Percentiles rank a stretch among this genome's conserved stretches.
Conservation (phyloP, 2,113 vertebrate genomes). For the Cettia cetti region DNA sequence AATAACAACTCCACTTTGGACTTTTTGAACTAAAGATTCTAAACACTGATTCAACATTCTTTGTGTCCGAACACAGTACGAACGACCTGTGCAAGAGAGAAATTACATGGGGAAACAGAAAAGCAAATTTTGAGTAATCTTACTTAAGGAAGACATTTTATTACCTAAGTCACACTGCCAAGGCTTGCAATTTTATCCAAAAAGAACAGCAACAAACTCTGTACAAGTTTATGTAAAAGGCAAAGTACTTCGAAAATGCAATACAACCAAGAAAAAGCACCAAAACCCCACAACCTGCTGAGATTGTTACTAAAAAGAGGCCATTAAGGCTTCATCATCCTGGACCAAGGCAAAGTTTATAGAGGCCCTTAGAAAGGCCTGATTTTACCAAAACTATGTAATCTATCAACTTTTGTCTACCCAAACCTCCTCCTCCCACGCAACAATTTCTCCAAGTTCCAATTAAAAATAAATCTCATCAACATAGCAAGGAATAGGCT, state of each 20-base stretch:
- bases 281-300: not conserved
- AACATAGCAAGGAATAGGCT: not conserved
- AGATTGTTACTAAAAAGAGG: not conserved
- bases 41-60: constrained; percentile 85
- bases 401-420: not conserved
- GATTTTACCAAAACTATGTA: not conserved
- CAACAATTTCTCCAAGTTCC: not conserved
- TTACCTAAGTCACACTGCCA: not conserved
- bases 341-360: not conserved
- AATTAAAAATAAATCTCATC: not conserved
- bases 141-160: not conserved
- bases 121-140: not conserved
- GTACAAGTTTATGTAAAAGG: not conserved
- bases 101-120: not conserved
- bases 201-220: not conserved
- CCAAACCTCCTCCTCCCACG: not conserved
- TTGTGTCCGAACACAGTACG: constrained; percentile 82
- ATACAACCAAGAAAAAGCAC: not conserved
- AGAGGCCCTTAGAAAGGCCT: not conserved
- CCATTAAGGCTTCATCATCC: not conserved
- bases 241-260: not conserved
- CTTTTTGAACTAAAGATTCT: constrained; percentile 83
- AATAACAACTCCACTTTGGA: constrained; percentile 85
- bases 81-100: constrained; percentile 71
- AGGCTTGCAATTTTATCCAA: not conserved